These are phyloP conservation scores for Panthera uncia DNA, from an alignment of 2,113 vertebrate genomes.

Conservation along the genomic window DNA sequence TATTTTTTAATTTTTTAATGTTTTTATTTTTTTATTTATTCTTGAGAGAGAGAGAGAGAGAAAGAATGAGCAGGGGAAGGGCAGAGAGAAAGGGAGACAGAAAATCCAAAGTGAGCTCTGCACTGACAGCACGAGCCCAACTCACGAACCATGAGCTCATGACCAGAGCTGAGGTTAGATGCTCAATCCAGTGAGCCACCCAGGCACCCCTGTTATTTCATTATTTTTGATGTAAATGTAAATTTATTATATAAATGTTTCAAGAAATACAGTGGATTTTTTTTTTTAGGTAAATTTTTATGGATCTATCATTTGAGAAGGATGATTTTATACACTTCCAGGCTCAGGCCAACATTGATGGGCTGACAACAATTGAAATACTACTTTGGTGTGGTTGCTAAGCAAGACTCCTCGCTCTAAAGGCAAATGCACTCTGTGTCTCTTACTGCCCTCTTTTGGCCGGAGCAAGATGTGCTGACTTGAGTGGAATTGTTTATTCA, in stretches of 20 bases:
- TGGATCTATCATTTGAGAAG: not conserved
- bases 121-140: too few relatives aligned
- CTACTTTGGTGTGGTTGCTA: not conserved
- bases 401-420: not conserved
- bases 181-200: too few relatives aligned
- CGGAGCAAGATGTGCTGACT: not conserved
- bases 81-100: too few relatives aligned
- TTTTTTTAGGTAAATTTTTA: not conserved
- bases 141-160: too few relatives aligned
- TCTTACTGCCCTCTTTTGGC: not conserved
- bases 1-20: not conserved
- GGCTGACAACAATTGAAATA: not conserved
- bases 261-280: not conserved
- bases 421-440: not conserved
- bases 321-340: not conserved
- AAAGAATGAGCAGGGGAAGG: too few relatives aligned
- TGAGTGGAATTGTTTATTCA: not conserved
- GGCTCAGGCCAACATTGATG: not conserved
- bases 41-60: too few relatives aligned
- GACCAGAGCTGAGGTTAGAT: too few relatives aligned
- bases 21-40: too few relatives aligned
- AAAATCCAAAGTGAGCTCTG: too few relatives aligned
- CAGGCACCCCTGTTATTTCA: not conserved
- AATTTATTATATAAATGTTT: not conserved
- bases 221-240: not conserved